Evolutionary conservation across 37 sponge, comb jelly and placozoan species (phyloP).

Genomic region (Cliona cf. orientalis): DNA sequence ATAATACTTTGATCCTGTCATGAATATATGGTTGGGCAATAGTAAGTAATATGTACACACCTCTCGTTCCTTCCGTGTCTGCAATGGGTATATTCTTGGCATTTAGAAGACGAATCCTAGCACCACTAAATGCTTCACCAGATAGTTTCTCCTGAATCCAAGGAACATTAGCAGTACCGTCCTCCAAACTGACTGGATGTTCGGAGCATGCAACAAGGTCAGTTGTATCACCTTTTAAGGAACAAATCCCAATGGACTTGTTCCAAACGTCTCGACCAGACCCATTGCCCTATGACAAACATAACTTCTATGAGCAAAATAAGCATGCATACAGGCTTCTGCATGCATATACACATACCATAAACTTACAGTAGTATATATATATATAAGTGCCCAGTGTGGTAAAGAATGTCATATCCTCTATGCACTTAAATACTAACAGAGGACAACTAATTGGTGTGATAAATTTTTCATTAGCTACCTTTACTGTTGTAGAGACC

Average conservation of each 20-base stretch:
- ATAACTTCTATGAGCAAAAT: not conserved
- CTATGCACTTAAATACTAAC: too few species aligned
- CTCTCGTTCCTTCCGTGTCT: constrained; percentile 3
- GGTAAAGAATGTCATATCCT: too few species aligned
- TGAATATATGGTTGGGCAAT: too few species aligned
- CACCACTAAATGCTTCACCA: not conserved
- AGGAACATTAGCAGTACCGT: not conserved
- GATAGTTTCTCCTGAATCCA: not conserved
- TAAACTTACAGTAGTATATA: too few species aligned
- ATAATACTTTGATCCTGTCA: too few species aligned
- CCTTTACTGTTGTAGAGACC: too few species aligned
- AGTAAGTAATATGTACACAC: not conserved
- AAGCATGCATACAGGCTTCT: not conserved
- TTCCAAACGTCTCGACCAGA: not conserved
- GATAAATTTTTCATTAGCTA: too few species aligned
- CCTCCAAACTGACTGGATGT: not conserved
- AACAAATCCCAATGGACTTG: constrained; percentile 8
- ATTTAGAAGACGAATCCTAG: not conserved
- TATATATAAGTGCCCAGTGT: too few species aligned
- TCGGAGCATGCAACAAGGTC: not conserved
- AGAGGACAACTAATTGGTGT: too few species aligned
- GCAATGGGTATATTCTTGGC: not conserved
- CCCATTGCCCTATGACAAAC: not conserved
- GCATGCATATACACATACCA: not conserved
- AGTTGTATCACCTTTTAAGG: not conserved